Percentiles rank a stretch among this genome's conserved stretches.
These are phyloP conservation scores for Gasterosteus nipponicus DNA, from an alignment of 2,113 vertebrate genomes.

Conservation along the genomic window DNA sequence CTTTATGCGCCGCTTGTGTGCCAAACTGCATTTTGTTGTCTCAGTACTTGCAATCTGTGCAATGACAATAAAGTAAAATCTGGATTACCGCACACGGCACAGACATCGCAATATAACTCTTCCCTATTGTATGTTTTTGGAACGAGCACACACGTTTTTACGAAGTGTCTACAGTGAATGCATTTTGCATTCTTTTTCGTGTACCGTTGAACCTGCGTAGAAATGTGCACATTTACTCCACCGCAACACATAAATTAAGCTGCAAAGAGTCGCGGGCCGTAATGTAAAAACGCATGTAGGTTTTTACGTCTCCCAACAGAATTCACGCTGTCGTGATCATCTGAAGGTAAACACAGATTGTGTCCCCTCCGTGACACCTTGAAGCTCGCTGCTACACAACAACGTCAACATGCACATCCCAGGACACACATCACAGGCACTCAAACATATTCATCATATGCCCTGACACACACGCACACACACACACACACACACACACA, in stretches of 20 bases:
- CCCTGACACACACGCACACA: conserved; percentile 36
- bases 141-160: not conserved
- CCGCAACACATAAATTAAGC: not conserved
- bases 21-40: not conserved
- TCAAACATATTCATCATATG: conserved; percentile 50
- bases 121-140: not conserved
- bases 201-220: not conserved
- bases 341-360: conserved; percentile 48
- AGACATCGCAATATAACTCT: not conserved
- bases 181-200: not conserved
- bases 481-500: conserved; percentile 27
- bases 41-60: not conserved
- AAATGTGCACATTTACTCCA: not conserved
- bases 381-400: conserved; percentile 21
- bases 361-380: conserved; percentile 24
- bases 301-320: conserved; percentile 3
- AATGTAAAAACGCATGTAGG: not conserved
- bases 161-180: not conserved
- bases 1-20: not conserved
- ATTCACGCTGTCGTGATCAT: conserved; percentile 15
- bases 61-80: not conserved
- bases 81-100: not conserved
- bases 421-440: conserved; percentile 51
- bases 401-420: conserved; percentile 41
- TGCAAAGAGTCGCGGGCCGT: not conserved